These are phyloP conservation scores for Lamprotornis superbus DNA, from an alignment of 2,113 vertebrate genomes.

Conservation along the genomic window DNA sequence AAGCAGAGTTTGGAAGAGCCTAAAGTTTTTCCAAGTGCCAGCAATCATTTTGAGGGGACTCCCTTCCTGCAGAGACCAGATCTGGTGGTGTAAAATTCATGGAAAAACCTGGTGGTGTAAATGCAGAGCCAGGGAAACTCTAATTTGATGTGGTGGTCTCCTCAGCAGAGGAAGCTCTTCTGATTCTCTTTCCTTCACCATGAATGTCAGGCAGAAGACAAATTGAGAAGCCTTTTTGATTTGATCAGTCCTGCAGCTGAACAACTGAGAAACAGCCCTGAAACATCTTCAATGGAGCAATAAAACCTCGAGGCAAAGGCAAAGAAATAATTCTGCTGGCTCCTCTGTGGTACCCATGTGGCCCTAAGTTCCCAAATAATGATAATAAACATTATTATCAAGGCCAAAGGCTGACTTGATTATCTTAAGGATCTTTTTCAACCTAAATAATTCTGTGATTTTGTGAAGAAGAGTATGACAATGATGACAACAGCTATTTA, in stretches of 20 bases:
- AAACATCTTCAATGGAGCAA: accelerated
- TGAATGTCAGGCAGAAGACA: background rate
- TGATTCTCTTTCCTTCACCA: background rate
- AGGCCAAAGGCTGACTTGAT: background rate
- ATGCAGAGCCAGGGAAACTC: background rate
- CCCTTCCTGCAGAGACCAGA: background rate
- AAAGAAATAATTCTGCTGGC: background rate
- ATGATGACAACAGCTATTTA: too few species aligned
- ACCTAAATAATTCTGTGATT: background rate
- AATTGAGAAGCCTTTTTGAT: background rate
- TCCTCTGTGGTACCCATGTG: background rate
- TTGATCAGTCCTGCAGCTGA: background rate
- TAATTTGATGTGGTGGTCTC: background rate
- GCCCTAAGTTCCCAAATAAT: background rate
- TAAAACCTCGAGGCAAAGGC: background rate
- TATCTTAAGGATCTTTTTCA: background rate
- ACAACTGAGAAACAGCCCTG: background rate
- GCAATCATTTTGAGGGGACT: background rate
- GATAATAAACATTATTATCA: background rate
- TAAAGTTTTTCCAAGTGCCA: background rate
- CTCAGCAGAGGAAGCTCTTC: background rate
- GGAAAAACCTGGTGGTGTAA: background rate
- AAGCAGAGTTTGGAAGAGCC: background rate
- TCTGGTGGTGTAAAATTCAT: background rate
- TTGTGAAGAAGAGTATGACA: background rate